Evolutionary conservation across 2,113 vertebrate genomes (phyloP), one percentile per base, ranked within the genome.

Genomic region (Dipodomys merriami): DNA sequence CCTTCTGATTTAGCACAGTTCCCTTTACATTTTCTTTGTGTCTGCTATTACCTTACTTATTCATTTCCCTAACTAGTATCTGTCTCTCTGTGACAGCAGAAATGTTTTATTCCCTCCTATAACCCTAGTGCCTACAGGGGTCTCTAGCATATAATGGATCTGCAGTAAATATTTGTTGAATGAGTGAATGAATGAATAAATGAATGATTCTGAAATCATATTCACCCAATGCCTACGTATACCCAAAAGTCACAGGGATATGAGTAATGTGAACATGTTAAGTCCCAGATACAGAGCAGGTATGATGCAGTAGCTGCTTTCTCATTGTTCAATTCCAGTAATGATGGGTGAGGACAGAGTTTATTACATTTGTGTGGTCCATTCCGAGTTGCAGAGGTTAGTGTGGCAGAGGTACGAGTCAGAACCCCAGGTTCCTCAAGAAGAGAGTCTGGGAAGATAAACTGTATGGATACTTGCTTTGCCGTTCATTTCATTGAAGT

Each of bases 121-220:
- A 1, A 49, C 18, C 22, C 53, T 18, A 27, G 4, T 69, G 60
- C 39, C 65, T 30, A 39, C 11, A 9, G 4, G 0, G 11, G 19
- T 49, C 33, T 6, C 53, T 30, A 12, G 64, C 19, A 33, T 5
- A 0, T 35, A 44, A 53, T 2, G 29, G 39, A 16, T 81, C 68
- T 89, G 89, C 12, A 20, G 12, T 30, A 27, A 86, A 71, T 30
- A 57, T 49, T 79, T 39, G 25, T 53, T 39, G 69, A 80, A 71
- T 67, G 25, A 33, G 46, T 62, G 29, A 27, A 13, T 57, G 62
- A 76, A 53, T 25, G 11, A n/a, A n/a, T n/a, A n/a, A n/a, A n/a
- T n/a, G n/a, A 39, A 39, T 39, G 62, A 23, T 62, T 86, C 76
- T 92, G 29, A 71, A 77, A 79, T 90, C 49, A 7, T 33, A 68